Base-by-base conservation (phyloP, 2,113 vertebrate species). In the Penelope pileata region DNA sequence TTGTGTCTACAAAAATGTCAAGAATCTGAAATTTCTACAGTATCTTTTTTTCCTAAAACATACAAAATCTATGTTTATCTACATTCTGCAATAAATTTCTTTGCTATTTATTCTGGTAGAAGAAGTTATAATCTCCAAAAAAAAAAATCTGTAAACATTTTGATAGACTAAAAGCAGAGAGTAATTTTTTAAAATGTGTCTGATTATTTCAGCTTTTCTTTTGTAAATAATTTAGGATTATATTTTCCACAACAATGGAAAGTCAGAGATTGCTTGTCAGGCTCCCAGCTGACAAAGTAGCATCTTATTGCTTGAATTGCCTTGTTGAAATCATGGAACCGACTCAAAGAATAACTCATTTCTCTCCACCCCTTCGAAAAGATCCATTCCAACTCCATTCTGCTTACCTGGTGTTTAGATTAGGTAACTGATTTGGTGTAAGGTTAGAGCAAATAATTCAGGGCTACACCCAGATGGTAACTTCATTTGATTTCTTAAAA, bases 211-310 rank as follows among this genome's bases (percentile, higher is more conserved):
- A 76, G 76, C 19, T 58, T 88, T 86, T 89, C 53, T 83, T 59
- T 59, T 67, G 40, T 83, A 90, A 90, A 83, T 88, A 78, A 73
- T 77, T 95, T n/a, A 68, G 68, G 51, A 88, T 90, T 78, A 23
- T 75, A 58, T 86, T 95, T 97, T 95, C 75, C 75, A 75, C 81
- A 88, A 91, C 91, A 91, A 84, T 53, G 60, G 72, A 90, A 95
- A 90, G 69, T 86, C 80, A 63, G 63, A 90, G 83, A 66, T 83
- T 81, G 15, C 43, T 88, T 90, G 32, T 90, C 32, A 58, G 64
- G 62, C 51, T 80, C 59, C 29, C 26, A 60, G 66, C 50, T 22
- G 47, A 40, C 48, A 53, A 50, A 92, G 42, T 26, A 80, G 30
- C 29, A 60, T 34, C 14, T 69, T 74, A 67, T 24, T 86, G 40